phyloP scores from a whole-genome alignment of 2,113 vertebrate species.

The Anoplopoma fimbria region DNA sequence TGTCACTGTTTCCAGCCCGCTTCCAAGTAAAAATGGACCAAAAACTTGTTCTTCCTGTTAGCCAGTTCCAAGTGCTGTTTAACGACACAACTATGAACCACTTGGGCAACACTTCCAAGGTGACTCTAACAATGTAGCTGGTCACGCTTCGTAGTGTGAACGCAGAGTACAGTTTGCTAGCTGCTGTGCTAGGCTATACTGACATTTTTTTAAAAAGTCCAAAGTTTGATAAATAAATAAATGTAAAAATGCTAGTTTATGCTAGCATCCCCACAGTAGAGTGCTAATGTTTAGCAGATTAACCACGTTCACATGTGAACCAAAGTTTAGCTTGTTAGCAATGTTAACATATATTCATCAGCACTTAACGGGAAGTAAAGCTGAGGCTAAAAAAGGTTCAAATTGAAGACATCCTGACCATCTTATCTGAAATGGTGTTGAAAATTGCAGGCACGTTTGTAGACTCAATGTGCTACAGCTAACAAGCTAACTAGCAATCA shows the following conservation, averaged over 20 bases:
- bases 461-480: neutral
- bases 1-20: no score
- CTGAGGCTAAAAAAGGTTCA: neutral
- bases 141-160: no score
- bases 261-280: neutral
- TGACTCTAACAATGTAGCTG: neutral
- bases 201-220: neutral
- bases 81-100: no score
- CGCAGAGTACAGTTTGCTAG: no score
- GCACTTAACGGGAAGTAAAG: neutral
- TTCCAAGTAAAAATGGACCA: no score
- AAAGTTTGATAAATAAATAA: neutral
- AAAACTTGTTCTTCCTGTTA: no score
- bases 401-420: neutral
- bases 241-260: neutral
- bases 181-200: neutral
- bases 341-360: neutral
- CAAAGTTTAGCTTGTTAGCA: neutral
- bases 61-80: no score
- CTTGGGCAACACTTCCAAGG: no score
- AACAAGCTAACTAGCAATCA: neutral
- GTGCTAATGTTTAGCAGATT: neutral
- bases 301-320: neutral
- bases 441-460: neutral
- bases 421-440: neutral